Base-by-base conservation (phyloP, 35 echinoderm and acorn worm genomes). In the Holothuria glaberrima region DNA sequence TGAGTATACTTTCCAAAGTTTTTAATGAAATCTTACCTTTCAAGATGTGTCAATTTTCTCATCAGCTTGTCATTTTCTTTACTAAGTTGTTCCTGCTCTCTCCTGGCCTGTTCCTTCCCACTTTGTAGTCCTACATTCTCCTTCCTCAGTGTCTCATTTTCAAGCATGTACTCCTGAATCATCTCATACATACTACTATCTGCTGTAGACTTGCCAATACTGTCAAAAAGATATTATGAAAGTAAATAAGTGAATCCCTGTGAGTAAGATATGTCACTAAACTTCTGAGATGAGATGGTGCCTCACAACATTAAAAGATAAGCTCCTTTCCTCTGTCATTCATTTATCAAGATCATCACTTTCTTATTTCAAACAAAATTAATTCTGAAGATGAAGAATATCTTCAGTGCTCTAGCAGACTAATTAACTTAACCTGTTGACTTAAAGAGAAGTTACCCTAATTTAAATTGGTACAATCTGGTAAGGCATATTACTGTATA, bases 151-250 rank as follows among this genome's bases (percentile, higher is more conserved):
- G 90, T 99, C 69, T 99, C 97, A 75, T 99, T 99, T 65, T 99
- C 97, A 58, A 99, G 86, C 97, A 99, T 99, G 85, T 99, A 99
- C 59, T 99, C 93, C 77, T 99, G 97, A 5, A 99, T 78, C 97
- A 99, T 99, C 86, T 95, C 93, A 89, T 99, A 99, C 12, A 99
- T 86, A 59, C 97, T 93, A 82, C 90, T 95, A 69, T 99, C 97
- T 35, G 91, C 97, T 25, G 93, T 91, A 31, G 96, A 95, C 57
- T 84, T 84, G 6, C 80, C 80, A 29, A 84, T 30, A 17, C 80
- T 84, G 46, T n/a, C 20, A 84, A 69, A 4, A 69, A 69, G 9
- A 29, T 69, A 69, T 29, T 29, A 69, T 26, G 21, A 69, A 33
- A 33, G 12, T 14, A 46, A 4, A 46, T 46, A 10, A 46, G 1